Percentiles rank a stretch among this genome's conserved stretches.
Conservation (phyloP, 2,113 vertebrate species). For the Rhinichthys klamathensis region DNA sequence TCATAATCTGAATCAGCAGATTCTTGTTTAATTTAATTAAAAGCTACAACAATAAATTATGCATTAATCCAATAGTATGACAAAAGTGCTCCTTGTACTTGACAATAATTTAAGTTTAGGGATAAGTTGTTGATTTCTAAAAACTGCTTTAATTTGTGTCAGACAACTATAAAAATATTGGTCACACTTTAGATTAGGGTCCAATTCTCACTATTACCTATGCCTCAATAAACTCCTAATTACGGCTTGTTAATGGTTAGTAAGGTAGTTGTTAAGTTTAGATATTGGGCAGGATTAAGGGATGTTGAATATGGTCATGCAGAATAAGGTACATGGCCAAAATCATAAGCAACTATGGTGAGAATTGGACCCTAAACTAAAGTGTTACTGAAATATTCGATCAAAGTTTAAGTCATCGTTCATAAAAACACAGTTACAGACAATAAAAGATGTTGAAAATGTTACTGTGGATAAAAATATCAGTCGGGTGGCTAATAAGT, state of each 20-base stretch:
- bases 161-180: no score
- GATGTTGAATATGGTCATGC: no score
- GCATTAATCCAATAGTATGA: neutral
- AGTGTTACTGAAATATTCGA: neutral
- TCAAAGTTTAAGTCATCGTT: neutral
- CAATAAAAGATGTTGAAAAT: neutral
- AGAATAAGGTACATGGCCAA: no score
- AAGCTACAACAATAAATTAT: neutral
- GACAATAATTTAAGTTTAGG: neutral
- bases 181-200: no score
- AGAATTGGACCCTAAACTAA: no score
- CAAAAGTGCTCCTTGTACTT: neutral
- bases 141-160: neutral
- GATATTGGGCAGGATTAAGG: no score
- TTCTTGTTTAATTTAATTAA: constrained; percentile 5
- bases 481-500: neutral
- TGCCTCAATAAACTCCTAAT: no score
- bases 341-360: no score
- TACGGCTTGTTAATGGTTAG: no score
- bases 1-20: constrained; percentile 8
- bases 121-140: neutral
- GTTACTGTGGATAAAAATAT: neutral
- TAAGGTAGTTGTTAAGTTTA: no score
- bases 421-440: neutral
- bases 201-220: no score